Base-by-base conservation (phyloP, 30 jellyfish, hydroid and myxozoan species). In the Rhopilema esculentum region DNA sequence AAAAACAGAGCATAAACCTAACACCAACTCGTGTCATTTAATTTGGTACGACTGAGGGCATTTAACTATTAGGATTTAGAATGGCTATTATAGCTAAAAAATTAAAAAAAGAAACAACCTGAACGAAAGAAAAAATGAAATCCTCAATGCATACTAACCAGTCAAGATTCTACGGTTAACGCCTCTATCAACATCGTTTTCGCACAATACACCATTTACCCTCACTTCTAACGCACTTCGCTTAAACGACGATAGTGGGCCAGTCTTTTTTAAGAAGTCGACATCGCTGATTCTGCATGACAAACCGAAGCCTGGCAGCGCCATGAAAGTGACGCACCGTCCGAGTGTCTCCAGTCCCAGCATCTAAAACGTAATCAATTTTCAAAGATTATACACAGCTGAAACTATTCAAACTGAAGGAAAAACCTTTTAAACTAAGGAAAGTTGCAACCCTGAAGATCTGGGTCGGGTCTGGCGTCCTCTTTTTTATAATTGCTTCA, bases 271-370 rank as follows among this genome's bases (percentile, higher is more conserved):
- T 51, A 86, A 66, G 62, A 75, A 74, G 62, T 89, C 89, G 0
- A 89, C 92, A 49, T 81, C 97, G n/a, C 82, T 63, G 52, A 89
- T 75, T 28, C 33, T 72, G 71, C 92, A 89, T 16, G 88, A 62
- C 23, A 89, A 40, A 23, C 97, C 97, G 31, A 79, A 89, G 24
- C 97, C 97, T n/a, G 97, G 97, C 7, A 76, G 86, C 25, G 92
- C 97, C 65, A 66, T 20, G 50, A 89, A 89, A 0, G 90, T 51
- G 70, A 67, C 52, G 87, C 90, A 79, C 50, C 69, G 79, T 31
- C 97, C 97, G 27, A 79, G 62, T 8, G 83, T 20, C 27, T 89
- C 90, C 28, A 73, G 7, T n/a, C 97, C 92, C 30, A 89, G 85
- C 30, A 74, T 84, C 97, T 89, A 17, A 23, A 33, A 1, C 62